Percentiles rank a stretch among this genome's conserved stretches.
Conservation (phyloP, 2,888 invertebrate genomes). For the Cabera pusaria region DNA sequence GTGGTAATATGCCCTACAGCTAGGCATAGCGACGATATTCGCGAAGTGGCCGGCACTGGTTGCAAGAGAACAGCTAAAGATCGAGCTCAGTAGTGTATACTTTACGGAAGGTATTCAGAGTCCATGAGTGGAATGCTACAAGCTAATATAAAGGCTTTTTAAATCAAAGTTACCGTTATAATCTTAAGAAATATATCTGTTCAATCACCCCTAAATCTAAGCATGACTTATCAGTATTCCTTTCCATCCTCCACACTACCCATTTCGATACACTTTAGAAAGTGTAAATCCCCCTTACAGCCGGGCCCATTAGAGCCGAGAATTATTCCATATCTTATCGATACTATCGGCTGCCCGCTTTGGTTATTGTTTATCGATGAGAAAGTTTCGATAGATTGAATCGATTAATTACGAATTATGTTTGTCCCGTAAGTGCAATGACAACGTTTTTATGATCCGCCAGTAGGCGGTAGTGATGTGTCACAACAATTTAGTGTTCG, state of each 20-base stretch:
- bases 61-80: too few species aligned
- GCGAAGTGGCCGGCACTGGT: too few species aligned
- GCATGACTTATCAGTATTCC: constrained; percentile 64
- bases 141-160: too few species aligned
- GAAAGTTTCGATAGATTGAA: constrained; percentile 64
- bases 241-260: constrained; percentile 65
- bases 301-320: constrained; percentile 74
- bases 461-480: constrained; percentile 35
- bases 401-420: constrained; percentile 70
- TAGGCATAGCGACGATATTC: too few species aligned
- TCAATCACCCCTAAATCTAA: constrained; percentile 10
- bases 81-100: too few species aligned
- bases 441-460: constrained; percentile 52
- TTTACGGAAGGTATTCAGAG: too few species aligned
- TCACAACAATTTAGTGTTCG: constrained; percentile 35
- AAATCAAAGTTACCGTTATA: too few species aligned
- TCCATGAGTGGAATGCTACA: too few species aligned
- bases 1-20: too few species aligned
- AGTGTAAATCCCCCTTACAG: constrained; percentile 75
- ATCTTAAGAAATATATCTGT: background rate
- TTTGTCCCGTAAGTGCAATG: constrained; percentile 69
- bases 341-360: constrained; percentile 68
- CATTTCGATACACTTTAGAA: constrained; percentile 74
- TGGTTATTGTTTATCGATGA: constrained; percentile 79
- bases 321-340: constrained; percentile 77